A percentile compares a stretch with the other conserved stretches of the same genome.
These are phyloP conservation scores for Buphagus erythrorhynchus DNA, from an alignment of 2,797 vertebrate genomes.

Conservation along the genomic window DNA sequence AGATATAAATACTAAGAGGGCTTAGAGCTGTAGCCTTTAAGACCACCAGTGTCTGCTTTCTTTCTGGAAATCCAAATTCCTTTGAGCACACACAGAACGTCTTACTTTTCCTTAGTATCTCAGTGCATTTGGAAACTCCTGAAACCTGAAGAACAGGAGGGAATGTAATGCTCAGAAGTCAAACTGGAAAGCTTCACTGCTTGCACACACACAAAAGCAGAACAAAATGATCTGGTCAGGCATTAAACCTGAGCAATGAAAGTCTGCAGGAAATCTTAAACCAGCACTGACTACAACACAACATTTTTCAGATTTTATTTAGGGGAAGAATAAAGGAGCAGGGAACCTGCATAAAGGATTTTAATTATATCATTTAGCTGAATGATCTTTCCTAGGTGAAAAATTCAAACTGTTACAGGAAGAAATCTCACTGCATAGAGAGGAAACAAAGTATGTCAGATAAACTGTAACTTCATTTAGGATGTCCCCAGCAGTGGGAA, in stretches of 20 bases:
- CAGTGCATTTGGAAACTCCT: neutral
- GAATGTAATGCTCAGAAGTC: neutral
- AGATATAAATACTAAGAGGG: neutral
- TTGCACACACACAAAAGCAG: neutral
- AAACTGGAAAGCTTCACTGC: neutral
- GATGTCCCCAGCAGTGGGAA: neutral
- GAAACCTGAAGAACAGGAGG: neutral
- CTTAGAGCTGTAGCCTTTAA: neutral
- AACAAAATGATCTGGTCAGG: neutral
- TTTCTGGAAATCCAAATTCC: neutral
- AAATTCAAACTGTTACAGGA: neutral
- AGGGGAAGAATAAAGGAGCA: neutral
- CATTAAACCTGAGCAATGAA: neutral
- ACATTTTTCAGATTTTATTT: neutral
- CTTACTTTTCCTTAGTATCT: neutral
- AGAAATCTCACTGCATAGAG: neutral
- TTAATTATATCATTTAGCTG: neutral
- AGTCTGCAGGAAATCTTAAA: slow-evolving; percentile 5
- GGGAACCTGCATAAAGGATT: neutral
- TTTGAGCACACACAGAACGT: neutral
- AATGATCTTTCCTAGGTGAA: neutral
- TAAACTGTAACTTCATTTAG: neutral
- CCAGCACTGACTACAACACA: neutral
- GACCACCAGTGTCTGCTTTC: neutral
- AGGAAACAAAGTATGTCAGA: neutral